Evolutionary conservation across 1,140 invertebrate species (phyloP), one percentile per base, ranked within the genome.

Genomic region (Drosophila biarmipes): DNA sequence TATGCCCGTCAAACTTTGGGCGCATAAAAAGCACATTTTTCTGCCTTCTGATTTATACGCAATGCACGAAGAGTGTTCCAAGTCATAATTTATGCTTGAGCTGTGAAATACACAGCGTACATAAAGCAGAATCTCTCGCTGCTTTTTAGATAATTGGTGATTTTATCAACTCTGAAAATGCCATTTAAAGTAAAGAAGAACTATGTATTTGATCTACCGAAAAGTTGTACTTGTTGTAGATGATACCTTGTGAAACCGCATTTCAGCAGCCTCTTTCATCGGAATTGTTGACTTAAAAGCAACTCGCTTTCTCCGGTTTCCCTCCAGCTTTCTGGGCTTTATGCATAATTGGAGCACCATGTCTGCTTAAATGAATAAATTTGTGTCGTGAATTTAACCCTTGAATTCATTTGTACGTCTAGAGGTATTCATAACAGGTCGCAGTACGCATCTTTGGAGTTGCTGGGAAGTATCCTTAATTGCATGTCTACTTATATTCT

Each of bases 281-380:
- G 52, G n/a, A 35, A 24, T 19, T 4, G 40, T 43, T 19, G 38
- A 15, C 38, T 40, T 35, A 38, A 66, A 46, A 46, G 48, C 31
- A 48, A 45, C 38, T 29, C 34, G 21, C 35, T 21, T 35, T 40
- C 58, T 54, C 38, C 29, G 55, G 53, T 19, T 21, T 38, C 35
- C 15, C 37, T 45, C 29, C 24, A 31, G 55, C 21, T n/a, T 27
- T 27, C 24, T 29, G 14, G 27, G 37, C 51, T 43, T 53, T 58
- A 58, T 73, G 80, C 80, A 82, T 82, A 82, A 82, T 82, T 82
- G 82, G 80, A 82, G 75, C 69, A 79, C 31, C 63, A 61, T 69
- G 80, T 82, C 80, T 82, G 74, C 62, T 42, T 53, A 64, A 82
- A 82, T 84, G 79, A 82, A 82, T 82, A 84, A 82, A 82, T 82